Evolutionary conservation across 2,797 vertebrate genomes (phyloP), one percentile per base, ranked within the genome.

Genomic region (Catharus ustulatus): DNA sequence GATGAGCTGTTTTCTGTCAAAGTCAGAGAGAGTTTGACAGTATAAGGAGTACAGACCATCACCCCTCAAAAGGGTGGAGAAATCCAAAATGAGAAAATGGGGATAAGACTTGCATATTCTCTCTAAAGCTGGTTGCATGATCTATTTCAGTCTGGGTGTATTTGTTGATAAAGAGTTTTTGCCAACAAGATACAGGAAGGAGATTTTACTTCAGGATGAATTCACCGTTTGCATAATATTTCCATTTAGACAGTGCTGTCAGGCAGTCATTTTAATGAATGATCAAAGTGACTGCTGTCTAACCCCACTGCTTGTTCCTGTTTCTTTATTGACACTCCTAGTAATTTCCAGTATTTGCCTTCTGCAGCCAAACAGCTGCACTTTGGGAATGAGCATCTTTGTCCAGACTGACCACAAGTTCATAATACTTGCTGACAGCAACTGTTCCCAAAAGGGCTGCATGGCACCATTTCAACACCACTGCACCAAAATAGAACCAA

Each of bases 181-280:
- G 38, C 59, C 71, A 77, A 61, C n/a, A 85, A 84, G 57, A 80
- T 58, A 40, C 5, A 54, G 42, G 59, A 61, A 93, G 55, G 58
- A 86, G 67, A n/a, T 86, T 95, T 88, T 87, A 54, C 52, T 91
- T 68, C 15, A 71, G 75, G 80, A 74, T 88, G 64, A 85, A 86
- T 89, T 92, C 62, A 85, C 45, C 22, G 7, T 87, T 87, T 92
- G 58, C 34, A 66, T 74, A 87, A 45, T 85, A 75, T 87, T 93
- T 89, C 42, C 79, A 73, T 75, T 62, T 83, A 85, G 78, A 62
- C 32, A 51, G 46, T 34, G 26, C 72, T 94, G 80, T 90, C 84
- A 92, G 63, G 64, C 78, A 87, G 63, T 82, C 32, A 73, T 91
- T 95, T 94, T 73, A 93, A 75, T 36, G 68, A 90, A 61, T 21